phyloP scores from a whole-genome alignment of 30 jellyfish, hydroid and myxozoan genomes.

The Turritopsis rubra region DNA sequence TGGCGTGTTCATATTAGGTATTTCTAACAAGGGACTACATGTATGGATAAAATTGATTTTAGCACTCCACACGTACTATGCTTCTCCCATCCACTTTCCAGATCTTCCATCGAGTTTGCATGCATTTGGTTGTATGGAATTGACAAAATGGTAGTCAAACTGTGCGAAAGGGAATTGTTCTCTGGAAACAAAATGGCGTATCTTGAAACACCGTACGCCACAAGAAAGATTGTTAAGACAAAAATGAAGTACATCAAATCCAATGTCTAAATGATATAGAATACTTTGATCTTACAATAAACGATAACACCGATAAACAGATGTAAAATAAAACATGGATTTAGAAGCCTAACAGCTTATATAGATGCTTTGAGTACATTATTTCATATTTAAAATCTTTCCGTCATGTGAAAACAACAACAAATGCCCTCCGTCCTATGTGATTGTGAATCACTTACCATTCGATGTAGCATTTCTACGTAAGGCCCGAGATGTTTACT shows the following conservation, averaged over 20 bases:
- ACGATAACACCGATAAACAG: not conserved
- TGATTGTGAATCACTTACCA: constrained; percentile 40
- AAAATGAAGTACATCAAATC: constrained; percentile 16
- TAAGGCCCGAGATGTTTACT: constrained; percentile 85
- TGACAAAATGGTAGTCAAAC: not conserved
- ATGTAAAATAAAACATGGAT: not conserved
- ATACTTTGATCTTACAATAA: too few relatives aligned
- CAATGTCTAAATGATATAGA: not conserved
- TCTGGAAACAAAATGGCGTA: constrained; percentile 9
- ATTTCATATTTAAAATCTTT: not conserved
- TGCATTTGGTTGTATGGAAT: constrained; percentile 9
- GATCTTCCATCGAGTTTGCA: constrained; percentile 9
- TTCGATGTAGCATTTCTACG: constrained; percentile 74
- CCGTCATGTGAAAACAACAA: not conserved
- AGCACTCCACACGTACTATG: not conserved
- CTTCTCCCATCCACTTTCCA: too few relatives aligned
- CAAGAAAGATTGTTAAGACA: constrained; percentile 3
- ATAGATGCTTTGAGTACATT: not conserved
- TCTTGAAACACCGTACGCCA: constrained; percentile 14
- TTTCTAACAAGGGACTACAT: not conserved
- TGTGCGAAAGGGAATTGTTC: not conserved
- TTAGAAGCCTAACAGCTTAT: not conserved
- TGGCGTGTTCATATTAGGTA: not conserved
- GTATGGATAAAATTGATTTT: not conserved
- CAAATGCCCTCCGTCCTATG: not conserved